phyloP scores from a whole-genome alignment of 2,888 invertebrate genomes.

The Sthenelais limicola region DNA sequence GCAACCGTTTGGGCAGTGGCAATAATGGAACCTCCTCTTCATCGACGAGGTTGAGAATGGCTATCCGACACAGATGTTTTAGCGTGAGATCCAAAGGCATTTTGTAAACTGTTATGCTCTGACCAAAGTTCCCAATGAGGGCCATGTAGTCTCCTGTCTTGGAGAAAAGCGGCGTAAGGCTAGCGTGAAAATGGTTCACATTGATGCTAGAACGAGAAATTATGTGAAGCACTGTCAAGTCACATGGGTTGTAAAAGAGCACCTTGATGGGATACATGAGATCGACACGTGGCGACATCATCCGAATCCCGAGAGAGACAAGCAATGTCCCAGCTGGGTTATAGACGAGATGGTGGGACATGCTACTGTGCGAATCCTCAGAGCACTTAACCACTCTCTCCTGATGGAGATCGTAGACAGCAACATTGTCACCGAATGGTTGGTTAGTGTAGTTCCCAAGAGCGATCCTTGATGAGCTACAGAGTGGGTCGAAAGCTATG shows the following conservation, averaged over 20 bases:
- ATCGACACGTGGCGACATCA: conserved; percentile 44
- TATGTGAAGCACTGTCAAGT: conserved; percentile 41
- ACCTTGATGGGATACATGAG: conserved; percentile 47
- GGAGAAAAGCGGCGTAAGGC: conserved; percentile 47
- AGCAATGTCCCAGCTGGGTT: conserved; percentile 45
- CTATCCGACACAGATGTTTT: conserved; percentile 37
- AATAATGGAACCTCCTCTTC: conserved; percentile 28
- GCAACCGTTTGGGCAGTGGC: conserved; percentile 39
- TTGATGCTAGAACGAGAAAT: conserved; percentile 39
- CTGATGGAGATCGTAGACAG: conserved; percentile 41
- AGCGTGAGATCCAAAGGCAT: conserved; percentile 39
- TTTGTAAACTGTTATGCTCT: conserved; percentile 41
- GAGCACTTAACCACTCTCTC: conserved; percentile 33
- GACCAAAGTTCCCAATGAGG: conserved; percentile 43
- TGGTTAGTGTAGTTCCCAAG: conserved; percentile 47
- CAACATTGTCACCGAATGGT: conserved; percentile 41
- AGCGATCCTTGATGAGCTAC: conserved; percentile 39
- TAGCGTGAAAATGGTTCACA: conserved; percentile 47
- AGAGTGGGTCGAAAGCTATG: conserved; percentile 48
- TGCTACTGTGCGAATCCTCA: conserved; percentile 36
- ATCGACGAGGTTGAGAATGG: conserved; percentile 31
- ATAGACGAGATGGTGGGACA: conserved; percentile 45
- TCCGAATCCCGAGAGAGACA: conserved; percentile 44
- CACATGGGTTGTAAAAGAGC: conserved; percentile 43
- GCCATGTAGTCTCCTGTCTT: conserved; percentile 48